Percentiles rank a stretch among this genome's conserved stretches.
These are phyloP conservation scores for Cotesia glomerata DNA, from an alignment of 1,140 invertebrate species.

Conservation along the genomic window DNA sequence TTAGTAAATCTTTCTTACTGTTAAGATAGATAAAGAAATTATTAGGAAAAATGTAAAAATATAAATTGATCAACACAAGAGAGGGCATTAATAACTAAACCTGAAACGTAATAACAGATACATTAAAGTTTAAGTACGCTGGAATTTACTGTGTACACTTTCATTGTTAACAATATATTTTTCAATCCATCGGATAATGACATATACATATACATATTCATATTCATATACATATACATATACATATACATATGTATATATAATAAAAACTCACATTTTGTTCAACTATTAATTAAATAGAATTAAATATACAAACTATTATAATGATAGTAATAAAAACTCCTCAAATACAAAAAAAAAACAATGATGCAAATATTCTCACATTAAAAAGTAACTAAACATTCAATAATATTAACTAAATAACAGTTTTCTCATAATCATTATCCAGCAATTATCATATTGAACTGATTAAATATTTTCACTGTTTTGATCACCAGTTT, in stretches of 20 bases:
- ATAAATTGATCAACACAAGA: neutral
- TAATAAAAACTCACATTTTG: neutral
- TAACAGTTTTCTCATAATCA: conserved; percentile 22
- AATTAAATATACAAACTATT: neutral
- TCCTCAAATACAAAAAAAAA: neutral
- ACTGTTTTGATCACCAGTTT: conserved; percentile 30
- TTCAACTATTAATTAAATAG: neutral
- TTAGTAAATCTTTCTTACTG: neutral
- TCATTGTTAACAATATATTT: neutral
- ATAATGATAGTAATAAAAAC: neutral
- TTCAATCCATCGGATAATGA: neutral
- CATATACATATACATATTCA: neutral
- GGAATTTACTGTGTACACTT: conserved; percentile 26
- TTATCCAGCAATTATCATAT: conserved; percentile 26
- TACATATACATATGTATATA: neutral
- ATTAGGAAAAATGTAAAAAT: conserved; percentile 1
- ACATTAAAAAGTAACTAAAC: conserved; percentile 3
- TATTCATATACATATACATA: no score
- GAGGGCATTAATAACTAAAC: conserved; percentile 27
- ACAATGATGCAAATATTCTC: neutral
- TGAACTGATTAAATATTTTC: conserved; percentile 30
- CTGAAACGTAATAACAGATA: conserved; percentile 23
- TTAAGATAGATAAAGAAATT: conserved; percentile 15
- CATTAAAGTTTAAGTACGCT: conserved; percentile 23
- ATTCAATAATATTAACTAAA: conserved; percentile 19